Evolutionary conservation across 2,797 vertebrate genomes (phyloP).

Genomic region (Fundulus diaphanus): DNA sequence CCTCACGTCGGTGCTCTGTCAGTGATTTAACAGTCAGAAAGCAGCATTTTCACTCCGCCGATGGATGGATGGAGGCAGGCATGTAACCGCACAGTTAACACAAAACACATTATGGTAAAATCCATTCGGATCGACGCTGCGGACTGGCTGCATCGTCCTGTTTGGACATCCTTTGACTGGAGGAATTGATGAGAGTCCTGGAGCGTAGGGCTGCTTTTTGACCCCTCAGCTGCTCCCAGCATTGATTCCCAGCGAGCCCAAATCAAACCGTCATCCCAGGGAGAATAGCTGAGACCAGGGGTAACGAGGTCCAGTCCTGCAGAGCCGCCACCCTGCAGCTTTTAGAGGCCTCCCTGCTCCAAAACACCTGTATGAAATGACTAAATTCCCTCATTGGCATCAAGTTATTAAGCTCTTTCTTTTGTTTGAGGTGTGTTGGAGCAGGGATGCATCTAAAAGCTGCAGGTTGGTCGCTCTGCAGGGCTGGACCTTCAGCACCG

Average conservation of each 20-base stretch:
- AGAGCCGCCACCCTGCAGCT: background rate
- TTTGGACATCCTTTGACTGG: constrained; percentile 33
- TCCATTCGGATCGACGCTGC: constrained; percentile 23
- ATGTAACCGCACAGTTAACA: constrained; percentile 11
- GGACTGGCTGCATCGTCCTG: background rate
- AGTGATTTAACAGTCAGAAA: constrained; percentile 34
- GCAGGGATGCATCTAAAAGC: no score
- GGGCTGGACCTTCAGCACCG: no score
- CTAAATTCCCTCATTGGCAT: background rate
- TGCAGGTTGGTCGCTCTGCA: no score
- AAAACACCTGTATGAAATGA: background rate
- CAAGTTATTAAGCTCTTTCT: background rate
- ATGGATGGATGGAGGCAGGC: background rate
- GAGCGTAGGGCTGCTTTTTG: constrained; percentile 10
- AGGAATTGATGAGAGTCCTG: constrained; percentile 18
- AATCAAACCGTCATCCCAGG: background rate
- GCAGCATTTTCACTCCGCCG: constrained; percentile 5
- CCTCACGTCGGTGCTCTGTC: constrained; percentile 29
- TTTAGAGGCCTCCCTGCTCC: background rate
- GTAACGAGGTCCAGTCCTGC: background rate
- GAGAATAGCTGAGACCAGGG: background rate
- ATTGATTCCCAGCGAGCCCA: constrained; percentile 2
- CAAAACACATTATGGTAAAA: constrained; percentile 39
- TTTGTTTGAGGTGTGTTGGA: no score
- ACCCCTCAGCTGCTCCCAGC: constrained; percentile 24